Evolutionary conservation across 2,113 vertebrate species (phyloP).

Genomic region (Buteo buteo): DNA sequence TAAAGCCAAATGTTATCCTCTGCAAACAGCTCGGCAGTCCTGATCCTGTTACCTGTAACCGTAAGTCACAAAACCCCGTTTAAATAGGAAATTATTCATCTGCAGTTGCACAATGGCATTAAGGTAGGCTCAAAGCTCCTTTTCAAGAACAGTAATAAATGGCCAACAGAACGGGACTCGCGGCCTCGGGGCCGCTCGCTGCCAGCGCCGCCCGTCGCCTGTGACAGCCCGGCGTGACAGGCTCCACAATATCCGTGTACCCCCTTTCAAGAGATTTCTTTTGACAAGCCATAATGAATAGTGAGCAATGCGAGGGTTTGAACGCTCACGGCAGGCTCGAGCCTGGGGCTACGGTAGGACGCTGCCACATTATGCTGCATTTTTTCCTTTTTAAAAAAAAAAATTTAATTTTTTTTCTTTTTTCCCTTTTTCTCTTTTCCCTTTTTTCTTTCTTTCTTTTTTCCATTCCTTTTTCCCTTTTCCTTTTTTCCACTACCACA

Average conservation of each 20-base stretch:
- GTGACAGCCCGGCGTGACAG: neutral
- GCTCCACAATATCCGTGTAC: neutral
- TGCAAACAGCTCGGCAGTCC: neutral
- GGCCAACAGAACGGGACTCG: neutral
- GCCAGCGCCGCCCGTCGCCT: neutral
- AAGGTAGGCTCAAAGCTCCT: neutral
- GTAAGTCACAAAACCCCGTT: neutral
- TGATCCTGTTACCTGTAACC: neutral
- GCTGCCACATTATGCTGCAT: neutral
- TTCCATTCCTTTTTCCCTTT: neutral
- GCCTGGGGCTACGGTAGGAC: neutral
- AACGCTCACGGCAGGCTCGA: neutral
- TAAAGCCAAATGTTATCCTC: neutral
- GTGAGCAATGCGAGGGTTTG: neutral
- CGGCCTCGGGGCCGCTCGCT: neutral
- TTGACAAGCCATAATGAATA: neutral
- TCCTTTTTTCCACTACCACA: neutral
- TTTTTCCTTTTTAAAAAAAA: neutral
- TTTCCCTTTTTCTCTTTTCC: neutral
- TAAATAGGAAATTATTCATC: neutral
- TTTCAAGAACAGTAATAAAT: neutral
- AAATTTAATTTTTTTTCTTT: too few species aligned
- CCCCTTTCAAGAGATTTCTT: neutral
- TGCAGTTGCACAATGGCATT: neutral
- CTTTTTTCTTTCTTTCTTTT: rapidly evolving